Percentiles rank a stretch among this genome's conserved stretches.
Evolutionary conservation across 35 echinoderm and acorn worm species (phyloP).

Genomic region (Eucidaris tribuloides): DNA sequence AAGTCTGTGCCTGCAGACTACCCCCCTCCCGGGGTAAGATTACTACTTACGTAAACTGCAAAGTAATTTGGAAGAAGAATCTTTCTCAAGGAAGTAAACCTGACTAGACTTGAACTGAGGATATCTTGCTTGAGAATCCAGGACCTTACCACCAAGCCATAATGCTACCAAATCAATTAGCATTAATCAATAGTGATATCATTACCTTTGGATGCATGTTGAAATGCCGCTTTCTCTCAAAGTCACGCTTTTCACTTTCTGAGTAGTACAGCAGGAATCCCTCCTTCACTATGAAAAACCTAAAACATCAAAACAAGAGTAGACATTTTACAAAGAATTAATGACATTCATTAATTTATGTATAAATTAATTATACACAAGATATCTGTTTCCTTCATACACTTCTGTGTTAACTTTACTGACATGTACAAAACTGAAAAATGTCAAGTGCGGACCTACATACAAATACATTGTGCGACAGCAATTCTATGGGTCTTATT

Average conservation of each 20-base stretch:
- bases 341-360: too few species aligned
- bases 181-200: background rate
- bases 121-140: background rate
- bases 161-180: background rate
- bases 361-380: too few species aligned
- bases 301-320: constrained; percentile 48
- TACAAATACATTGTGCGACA: too few species aligned
- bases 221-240: constrained; percentile 92
- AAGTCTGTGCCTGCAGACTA: too few species aligned
- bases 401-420: too few species aligned
- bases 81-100: background rate
- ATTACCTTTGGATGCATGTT: constrained; percentile 99
- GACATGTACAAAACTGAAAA: too few species aligned
- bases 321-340: too few species aligned
- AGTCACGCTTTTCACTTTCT: constrained; percentile 98
- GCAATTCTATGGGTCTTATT: too few species aligned
- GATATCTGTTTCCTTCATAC: too few species aligned
- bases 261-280: constrained; percentile 96
- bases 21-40: background rate
- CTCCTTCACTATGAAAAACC: constrained; percentile 97
- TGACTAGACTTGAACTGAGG: background rate
- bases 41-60: background rate
- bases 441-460: too few species aligned
- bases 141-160: background rate
- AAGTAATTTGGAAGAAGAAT: background rate